A percentile compares a stretch with the other conserved stretches of the same genome.
Conservation (phyloP, 2,888 invertebrate species). For the Pachydiplax longipennis region DNA sequence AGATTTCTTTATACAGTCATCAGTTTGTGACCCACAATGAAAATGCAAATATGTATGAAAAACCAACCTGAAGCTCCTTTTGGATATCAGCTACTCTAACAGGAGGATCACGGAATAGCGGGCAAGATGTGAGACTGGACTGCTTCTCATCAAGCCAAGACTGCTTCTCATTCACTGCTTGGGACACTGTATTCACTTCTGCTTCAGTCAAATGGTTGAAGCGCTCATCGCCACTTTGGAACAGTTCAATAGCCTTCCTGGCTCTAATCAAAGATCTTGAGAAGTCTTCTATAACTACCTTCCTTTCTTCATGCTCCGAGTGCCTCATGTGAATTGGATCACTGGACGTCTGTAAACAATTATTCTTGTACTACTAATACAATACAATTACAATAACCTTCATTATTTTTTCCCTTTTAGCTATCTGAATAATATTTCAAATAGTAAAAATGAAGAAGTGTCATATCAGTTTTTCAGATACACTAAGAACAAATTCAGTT, state of each 20-base stretch:
- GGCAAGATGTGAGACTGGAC: conserved; percentile 69
- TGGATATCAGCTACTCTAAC: conserved; percentile 81
- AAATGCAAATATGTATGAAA: not conserved
- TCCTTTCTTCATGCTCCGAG: conserved; percentile 81
- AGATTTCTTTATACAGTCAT: too few species aligned
- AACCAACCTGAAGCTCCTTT: conserved; percentile 75
- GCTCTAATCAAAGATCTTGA: conserved; percentile 78
- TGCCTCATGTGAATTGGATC: conserved; percentile 88
- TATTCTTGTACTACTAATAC: too few species aligned
- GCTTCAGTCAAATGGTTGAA: conserved; percentile 82
- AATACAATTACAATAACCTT: too few species aligned
- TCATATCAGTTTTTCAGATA: too few species aligned
- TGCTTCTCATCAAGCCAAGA: conserved; percentile 85
- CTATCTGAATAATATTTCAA: too few species aligned
- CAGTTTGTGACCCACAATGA: too few species aligned
- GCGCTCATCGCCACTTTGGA: conserved; percentile 70
- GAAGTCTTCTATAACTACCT: conserved; percentile 80
- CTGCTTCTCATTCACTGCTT: conserved; percentile 73
- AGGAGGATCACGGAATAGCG: conserved; percentile 76
- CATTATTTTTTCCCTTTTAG: too few species aligned
- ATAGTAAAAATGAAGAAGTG: too few species aligned
- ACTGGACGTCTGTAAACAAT: conserved; percentile 72
- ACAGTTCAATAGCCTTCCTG: conserved; percentile 80
- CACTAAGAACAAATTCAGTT: too few species aligned
- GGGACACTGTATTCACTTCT: conserved; percentile 79